Evolutionary conservation across 2,888 invertebrate species (phyloP), one percentile per base, ranked within the genome.

Genomic region (Mesoligia furuncula): DNA sequence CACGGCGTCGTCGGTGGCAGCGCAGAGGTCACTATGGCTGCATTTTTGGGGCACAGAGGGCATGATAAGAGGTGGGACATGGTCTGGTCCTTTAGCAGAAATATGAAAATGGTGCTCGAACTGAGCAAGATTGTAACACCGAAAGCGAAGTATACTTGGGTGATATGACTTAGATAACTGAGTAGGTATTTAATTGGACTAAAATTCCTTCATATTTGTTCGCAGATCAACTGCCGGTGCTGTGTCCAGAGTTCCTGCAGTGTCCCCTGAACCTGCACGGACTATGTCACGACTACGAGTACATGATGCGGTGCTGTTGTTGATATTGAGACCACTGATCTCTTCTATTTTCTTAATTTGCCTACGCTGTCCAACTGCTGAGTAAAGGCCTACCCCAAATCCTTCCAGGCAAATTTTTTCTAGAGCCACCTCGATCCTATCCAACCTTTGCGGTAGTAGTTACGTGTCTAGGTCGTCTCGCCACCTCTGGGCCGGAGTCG

Each of bases 291-390:
- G 97, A 97, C 92, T 98, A 97, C 87, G 97, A 97, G 82, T 97
- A 97, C 83, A 97, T 98, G 97, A 96, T 97, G 96, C 91, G 97
- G 77, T 98, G 98, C 88, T 98, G 98, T 85, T 97, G 97, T 88
- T 97, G 85, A 83, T 11, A 27, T 88, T 97, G 85, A 81, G 8
- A n/a, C 0, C 45, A 36, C 17, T 36, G 48, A 45, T 42, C n/a
- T 39, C 27, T 17, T 31, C 2, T 31, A 31, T 54, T 54, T 54
- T 54, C 13, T 13, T 13, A 13, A n/a, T 57, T 13, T 57, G n/a
- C n/a, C n/a, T n/a, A 13, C 13, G 6, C 13, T 57, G n/a, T n/a
- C 13, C 6, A 1, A 42, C 42, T 42, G 42, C 42, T 42, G 9
- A 42, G 42, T 9, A 42, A 42, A 42, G 39, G 42, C 9, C 42